Base-by-base conservation (phyloP, 2,113 vertebrate species). In the Chinchilla lanigera region DNA sequence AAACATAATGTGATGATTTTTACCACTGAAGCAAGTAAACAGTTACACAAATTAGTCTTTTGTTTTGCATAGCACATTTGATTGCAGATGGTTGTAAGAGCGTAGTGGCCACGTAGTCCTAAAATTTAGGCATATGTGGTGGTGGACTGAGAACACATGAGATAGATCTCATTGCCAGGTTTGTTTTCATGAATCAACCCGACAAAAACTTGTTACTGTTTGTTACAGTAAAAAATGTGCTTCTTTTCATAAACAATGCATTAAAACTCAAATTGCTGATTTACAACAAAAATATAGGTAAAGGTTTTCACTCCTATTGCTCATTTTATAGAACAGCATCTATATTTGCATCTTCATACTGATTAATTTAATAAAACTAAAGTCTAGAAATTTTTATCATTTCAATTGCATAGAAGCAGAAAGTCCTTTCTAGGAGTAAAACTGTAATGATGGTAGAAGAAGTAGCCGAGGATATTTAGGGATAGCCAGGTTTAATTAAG, bases 401-500 rank as follows among this genome's bases (percentile, higher is more conserved):
- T 84, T 95, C 47, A 83, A 89, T 28, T 65, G 52, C 24, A 65
- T 13, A 17, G 9, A 90, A 86, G 67, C 22, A 94, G 33, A 93
- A 44, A 86, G 33, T 93, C 52, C 41, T 17, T 92, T 92, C 47
- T 80, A 35, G 93, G n/a, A 89, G 26, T 67, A 73, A 93, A 94
- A 86, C 75, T 69, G 47, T 61, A 94, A 92, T 47, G n/a, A 89
- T 0, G 69, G 41, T 56, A 0, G 13, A 85, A 88, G 69, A 69
- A 73, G 35, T 58, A 8, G 28, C 28, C 28, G n/a, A 54, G 50
- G 35, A 96, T 95, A 96, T 85, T 92, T 96, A 89, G 80, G 28
- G 77, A 85, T 30, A 94, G 30, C 33, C 56, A 77, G 41, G 73
- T 97, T 97, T 96, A 94, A 96, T 95, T 94, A 97, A 94, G 33